Evolutionary conservation across 2,888 invertebrate genomes (phyloP).

Genomic region (Pterostichus niger): DNA sequence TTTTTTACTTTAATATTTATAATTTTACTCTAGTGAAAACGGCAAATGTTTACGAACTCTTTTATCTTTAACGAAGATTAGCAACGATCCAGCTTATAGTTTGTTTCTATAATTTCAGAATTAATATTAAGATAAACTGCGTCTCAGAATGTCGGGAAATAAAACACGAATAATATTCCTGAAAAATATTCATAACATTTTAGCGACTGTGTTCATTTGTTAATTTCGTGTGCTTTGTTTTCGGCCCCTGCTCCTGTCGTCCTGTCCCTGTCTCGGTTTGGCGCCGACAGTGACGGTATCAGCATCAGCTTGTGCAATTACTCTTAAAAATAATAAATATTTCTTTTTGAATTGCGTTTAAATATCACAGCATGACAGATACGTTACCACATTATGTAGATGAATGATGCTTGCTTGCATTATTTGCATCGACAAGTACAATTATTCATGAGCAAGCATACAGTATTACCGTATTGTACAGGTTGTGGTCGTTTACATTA

Average conservation of each 20-base stretch:
- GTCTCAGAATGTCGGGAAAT: constrained; percentile 37
- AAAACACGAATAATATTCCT: constrained; percentile 19
- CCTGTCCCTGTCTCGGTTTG: not conserved
- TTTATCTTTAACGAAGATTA: constrained; percentile 61
- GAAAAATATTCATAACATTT: constrained; percentile 57
- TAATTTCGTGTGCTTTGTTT: constrained; percentile 37
- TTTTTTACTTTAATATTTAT: constrained; percentile 46
- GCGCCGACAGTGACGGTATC: constrained; percentile 3
- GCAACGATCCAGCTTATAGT: constrained; percentile 50
- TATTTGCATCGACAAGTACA: constrained; percentile 65
- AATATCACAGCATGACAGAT: constrained; percentile 58
- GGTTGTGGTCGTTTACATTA: constrained; percentile 57
- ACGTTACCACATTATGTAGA: constrained; percentile 60
- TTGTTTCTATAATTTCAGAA: constrained; percentile 59
- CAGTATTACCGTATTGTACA: constrained; percentile 61
- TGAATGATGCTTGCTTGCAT: constrained; percentile 64
- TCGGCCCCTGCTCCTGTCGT: not conserved
- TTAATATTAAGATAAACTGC: constrained; percentile 58
- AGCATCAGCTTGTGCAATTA: constrained; percentile 41
- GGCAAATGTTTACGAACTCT: constrained; percentile 42
- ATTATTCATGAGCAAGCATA: constrained; percentile 62
- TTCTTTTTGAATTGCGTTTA: constrained; percentile 61
- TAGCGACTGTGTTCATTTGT: constrained; percentile 49
- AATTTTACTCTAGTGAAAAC: constrained; percentile 48
- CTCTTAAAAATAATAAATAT: constrained; percentile 65